Base-by-base conservation (phyloP, 2,113 vertebrate genomes). In the Protobothrops mucrosquamatus region DNA sequence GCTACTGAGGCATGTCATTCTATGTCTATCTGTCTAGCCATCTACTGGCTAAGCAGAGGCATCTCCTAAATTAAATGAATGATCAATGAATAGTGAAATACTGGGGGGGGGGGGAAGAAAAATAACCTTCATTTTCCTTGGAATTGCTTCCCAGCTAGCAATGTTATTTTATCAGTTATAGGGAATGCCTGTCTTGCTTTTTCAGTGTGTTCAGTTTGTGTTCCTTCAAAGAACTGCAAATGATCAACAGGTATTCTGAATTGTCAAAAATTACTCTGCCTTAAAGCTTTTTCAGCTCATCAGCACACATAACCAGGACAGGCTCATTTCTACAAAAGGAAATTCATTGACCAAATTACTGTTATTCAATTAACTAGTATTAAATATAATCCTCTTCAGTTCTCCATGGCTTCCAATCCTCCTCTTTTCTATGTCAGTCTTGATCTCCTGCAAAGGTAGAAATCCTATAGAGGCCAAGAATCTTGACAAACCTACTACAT, bases 331-430 rank as follows among this genome's bases (percentile, higher is more conserved):
- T 57, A 92, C 94, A 95, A 95, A 95, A 93, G 94, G 96, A 94
- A 91, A 93, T 95, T 95, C 94, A 94, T 90, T 91, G 95, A 92
- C 81, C 86, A 85, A 94, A 92, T 97, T 90, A 86, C 92, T n/a
- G 92, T 90, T 96, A 95, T 96, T 96, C 95, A 96, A 94, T 97
- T 96, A 96, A 93, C 87, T 88, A 93, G 96, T 97, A 97, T 97
- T 97, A 97, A 95, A 94, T 95, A 92, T 97, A 97, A 96, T 97
- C 96, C 97, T 96, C 93, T 95, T 92, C 69, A 88, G 94, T 95
- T 95, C 92, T 96, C 94, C 87, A 93, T 54, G 87, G 89, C 56
- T 88, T 93, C 94, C 93, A 95, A 89, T 90, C 95, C 89, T 87
- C 96, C 92, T 94, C 94, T 93, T 96, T 88, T 92, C 93, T 94